These are phyloP conservation scores for Microplitis demolitor DNA, from an alignment of 1,140 invertebrate species.

Conservation along the genomic window DNA sequence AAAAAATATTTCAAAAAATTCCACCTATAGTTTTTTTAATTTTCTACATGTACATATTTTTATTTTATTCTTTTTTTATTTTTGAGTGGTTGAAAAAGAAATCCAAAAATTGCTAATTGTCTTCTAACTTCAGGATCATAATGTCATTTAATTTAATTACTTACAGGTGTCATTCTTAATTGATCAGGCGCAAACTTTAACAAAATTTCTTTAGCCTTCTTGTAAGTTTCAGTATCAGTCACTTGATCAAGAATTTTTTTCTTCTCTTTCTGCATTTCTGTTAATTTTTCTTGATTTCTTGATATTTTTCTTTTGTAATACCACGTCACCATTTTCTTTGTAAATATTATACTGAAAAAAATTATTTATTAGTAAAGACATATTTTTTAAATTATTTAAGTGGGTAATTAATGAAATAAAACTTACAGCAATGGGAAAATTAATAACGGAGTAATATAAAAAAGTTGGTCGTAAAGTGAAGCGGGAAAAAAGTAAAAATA, in stretches of 20 bases:
- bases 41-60: too few species aligned
- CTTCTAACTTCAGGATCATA: neutral
- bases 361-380: slow-evolving; percentile 16
- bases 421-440: slow-evolving; percentile 82
- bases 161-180: slow-evolving; percentile 56
- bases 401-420: neutral
- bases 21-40: too few species aligned
- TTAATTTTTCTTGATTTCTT: slow-evolving; percentile 78
- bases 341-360: slow-evolving; percentile 75
- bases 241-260: slow-evolving; percentile 92
- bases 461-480: slow-evolving; percentile 69
- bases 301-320: slow-evolving; percentile 85
- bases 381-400: slow-evolving; percentile 20
- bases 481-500: slow-evolving; percentile 80
- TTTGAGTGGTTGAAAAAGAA: too few species aligned
- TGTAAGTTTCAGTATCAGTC: slow-evolving; percentile 97
- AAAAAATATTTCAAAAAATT: too few species aligned
- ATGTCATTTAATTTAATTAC: neutral
- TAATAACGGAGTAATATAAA: slow-evolving; percentile 75
- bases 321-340: slow-evolving; percentile 81
- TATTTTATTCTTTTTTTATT: too few species aligned
- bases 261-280: slow-evolving; percentile 77
- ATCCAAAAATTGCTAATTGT: too few species aligned
- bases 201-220: slow-evolving; percentile 91
- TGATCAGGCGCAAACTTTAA: slow-evolving; percentile 83